Conservation (phyloP, 2,888 invertebrate species). For the Gisinianus flammeolus region DNA sequence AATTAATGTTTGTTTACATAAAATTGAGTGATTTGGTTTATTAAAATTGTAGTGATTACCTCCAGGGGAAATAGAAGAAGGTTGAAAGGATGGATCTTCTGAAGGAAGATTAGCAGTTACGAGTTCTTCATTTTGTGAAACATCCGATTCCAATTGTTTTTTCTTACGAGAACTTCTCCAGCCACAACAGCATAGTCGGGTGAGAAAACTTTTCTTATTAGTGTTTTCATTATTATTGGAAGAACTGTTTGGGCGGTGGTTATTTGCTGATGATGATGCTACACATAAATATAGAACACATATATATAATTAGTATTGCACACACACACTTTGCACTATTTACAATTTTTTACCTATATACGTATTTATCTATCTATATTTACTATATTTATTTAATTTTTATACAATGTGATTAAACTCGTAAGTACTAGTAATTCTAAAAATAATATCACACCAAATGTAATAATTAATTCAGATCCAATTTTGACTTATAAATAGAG, state of each 20-base stretch:
- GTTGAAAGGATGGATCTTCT: slow-evolving; percentile 33
- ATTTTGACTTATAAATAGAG: too few relatives aligned
- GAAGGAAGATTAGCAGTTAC: slow-evolving; percentile 31
- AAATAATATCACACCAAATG: too few relatives aligned
- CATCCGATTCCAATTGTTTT: slow-evolving; percentile 30
- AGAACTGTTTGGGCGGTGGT: slow-evolving; percentile 35
- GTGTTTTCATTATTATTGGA: slow-evolving; percentile 37
- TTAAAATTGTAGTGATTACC: slow-evolving; percentile 13
- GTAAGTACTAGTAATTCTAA: too few relatives aligned
- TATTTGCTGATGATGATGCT: slow-evolving; percentile 19
- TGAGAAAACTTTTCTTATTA: slow-evolving; percentile 37
- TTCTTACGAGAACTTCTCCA: slow-evolving; percentile 43
- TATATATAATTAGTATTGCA: not conserved
- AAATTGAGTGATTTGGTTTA: not conserved
- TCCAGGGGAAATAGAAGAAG: slow-evolving; percentile 30
- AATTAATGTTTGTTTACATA: too few relatives aligned
- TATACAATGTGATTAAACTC: too few relatives aligned
- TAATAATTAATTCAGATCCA: too few relatives aligned
- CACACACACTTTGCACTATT: too few relatives aligned
- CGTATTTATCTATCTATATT: too few relatives aligned
- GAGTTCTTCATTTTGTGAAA: slow-evolving; percentile 37
- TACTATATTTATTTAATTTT: too few relatives aligned
- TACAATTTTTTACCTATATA: too few relatives aligned
- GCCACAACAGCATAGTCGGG: slow-evolving; percentile 41
- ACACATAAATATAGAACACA: not conserved